Conservation (phyloP, 2,113 vertebrate genomes). For the Callipepla californica region DNA sequence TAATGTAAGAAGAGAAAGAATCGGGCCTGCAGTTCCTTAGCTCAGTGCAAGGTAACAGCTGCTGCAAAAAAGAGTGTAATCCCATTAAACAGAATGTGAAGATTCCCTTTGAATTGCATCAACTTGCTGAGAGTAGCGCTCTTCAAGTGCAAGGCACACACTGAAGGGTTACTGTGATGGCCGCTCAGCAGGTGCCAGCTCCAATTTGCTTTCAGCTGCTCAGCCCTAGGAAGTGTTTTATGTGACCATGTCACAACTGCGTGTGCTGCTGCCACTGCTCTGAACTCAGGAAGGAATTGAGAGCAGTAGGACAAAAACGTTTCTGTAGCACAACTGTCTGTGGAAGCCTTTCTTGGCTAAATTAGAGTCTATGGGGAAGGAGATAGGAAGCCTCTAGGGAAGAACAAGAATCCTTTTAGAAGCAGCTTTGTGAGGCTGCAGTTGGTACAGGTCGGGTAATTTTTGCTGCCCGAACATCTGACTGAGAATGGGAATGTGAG, state of each 20-base stretch:
- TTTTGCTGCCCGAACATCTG: neutral
- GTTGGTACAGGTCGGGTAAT: neutral
- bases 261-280: neutral
- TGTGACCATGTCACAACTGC: neutral
- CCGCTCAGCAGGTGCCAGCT: neutral
- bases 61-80: neutral
- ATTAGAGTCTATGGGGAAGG: neutral
- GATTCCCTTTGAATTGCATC: neutral
- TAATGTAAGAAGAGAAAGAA: neutral
- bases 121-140: neutral
- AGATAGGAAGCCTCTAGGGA: neutral
- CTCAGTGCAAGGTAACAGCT: neutral
- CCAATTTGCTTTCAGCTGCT: conserved; percentile 18
- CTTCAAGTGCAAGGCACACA: neutral
- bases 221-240: neutral
- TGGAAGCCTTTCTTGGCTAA: neutral
- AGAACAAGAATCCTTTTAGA: neutral
- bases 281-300: neutral
- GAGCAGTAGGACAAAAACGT: neutral
- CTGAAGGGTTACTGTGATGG: neutral
- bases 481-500: neutral
- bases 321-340: neutral
- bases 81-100: neutral
- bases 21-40: neutral
- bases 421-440: neutral